These are phyloP conservation scores for Toxonevra muliebris DNA, from an alignment of 2,888 invertebrate genomes.

Conservation along the genomic window DNA sequence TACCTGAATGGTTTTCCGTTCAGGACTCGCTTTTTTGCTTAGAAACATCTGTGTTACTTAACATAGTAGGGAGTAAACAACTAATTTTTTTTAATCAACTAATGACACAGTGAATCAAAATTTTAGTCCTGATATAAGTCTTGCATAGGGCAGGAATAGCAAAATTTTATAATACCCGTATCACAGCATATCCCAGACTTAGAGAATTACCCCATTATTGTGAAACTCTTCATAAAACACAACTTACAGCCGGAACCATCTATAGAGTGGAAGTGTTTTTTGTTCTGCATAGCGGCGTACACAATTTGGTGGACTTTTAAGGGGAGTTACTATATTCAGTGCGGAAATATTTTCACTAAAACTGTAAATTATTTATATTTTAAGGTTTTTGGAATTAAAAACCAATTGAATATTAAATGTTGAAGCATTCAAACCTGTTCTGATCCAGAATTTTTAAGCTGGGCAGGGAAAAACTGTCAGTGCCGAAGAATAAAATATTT, in stretches of 20 bases:
- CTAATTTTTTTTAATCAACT: no score
- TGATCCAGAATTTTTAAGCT: conserved; percentile 76
- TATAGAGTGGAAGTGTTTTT: conserved; percentile 70
- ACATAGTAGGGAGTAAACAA: no score
- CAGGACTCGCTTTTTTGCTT: no score
- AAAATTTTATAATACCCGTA: no score
- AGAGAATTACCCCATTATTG: no score
- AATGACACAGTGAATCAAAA: no score
- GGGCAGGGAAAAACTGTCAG: conserved; percentile 81
- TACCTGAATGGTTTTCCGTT: no score
- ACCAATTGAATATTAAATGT: background rate
- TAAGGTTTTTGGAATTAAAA: conserved; percentile 51
- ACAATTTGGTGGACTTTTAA: conserved; percentile 70
- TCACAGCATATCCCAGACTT: no score
- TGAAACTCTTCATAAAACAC: background rate
- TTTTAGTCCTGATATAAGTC: no score
- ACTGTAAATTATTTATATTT: background rate
- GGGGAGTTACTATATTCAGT: conserved; percentile 76
- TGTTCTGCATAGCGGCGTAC: conserved; percentile 75
- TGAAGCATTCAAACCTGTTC: conserved; percentile 63
- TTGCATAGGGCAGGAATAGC: background rate
- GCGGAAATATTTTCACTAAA: background rate
- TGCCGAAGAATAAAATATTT: conserved; percentile 84
- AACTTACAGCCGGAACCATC: conserved; percentile 86
- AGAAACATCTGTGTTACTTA: no score